A percentile compares a stretch with the other conserved stretches of the same genome.
Conservation (phyloP, 2,113 vertebrate species). For the Microtus oregoni region DNA sequence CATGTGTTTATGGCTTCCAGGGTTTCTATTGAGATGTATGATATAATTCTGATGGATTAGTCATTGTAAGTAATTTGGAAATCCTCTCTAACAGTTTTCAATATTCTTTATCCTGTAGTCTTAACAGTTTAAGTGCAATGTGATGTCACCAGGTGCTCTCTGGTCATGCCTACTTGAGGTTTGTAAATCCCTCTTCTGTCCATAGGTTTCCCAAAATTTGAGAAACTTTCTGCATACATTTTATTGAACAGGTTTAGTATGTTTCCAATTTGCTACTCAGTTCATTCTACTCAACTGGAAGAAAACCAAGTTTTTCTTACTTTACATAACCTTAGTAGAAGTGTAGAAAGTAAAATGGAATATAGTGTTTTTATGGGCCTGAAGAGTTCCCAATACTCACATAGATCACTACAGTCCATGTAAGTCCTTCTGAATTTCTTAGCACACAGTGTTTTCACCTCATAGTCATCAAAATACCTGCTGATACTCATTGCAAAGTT, state of each 20-base stretch:
- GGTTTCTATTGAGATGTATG: not conserved
- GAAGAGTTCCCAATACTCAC: slow-evolving; percentile 51
- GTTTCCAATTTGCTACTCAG: not conserved
- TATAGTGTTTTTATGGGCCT: not conserved
- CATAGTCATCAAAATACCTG: slow-evolving; percentile 95
- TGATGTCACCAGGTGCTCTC: not conserved
- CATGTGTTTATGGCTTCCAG: not conserved
- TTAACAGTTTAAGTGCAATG: not conserved
- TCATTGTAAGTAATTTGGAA: not conserved
- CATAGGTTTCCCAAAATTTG: not conserved
- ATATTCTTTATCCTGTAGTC: not conserved
- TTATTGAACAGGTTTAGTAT: not conserved
- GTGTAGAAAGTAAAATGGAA: not conserved
- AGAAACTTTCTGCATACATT: not conserved
- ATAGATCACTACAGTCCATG: slow-evolving; percentile 3
- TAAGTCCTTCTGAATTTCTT: not conserved
- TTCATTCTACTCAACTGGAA: not conserved
- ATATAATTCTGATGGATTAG: not conserved
- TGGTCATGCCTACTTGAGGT: not conserved
- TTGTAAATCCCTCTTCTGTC: not conserved
- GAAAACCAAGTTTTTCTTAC: not conserved
- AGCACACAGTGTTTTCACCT: slow-evolving; percentile 91
- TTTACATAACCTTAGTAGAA: not conserved
- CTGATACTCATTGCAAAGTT: slow-evolving; percentile 95
- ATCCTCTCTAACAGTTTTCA: not conserved